A percentile compares a stretch with the other conserved stretches of the same genome.
These are phyloP conservation scores for Leptothorax acervorum DNA, from an alignment of 2,888 invertebrate genomes.

Conservation along the genomic window DNA sequence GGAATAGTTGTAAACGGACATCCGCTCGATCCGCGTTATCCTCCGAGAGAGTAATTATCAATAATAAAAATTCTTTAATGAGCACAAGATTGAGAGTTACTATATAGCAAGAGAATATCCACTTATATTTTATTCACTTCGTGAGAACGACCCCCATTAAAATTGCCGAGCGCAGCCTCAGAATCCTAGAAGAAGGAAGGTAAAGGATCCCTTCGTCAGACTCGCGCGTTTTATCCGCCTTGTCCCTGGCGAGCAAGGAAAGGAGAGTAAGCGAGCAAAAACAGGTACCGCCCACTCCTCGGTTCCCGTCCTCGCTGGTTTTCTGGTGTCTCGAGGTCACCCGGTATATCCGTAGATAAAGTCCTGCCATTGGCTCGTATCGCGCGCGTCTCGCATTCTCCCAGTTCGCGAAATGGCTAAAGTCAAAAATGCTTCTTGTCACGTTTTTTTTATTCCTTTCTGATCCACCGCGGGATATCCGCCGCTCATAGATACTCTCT, in stretches of 20 bases:
- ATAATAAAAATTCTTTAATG: not conserved
- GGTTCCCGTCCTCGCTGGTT: conserved; percentile 79
- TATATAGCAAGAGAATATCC: not conserved
- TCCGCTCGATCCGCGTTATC: not conserved
- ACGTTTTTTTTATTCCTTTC: not conserved
- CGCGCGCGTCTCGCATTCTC: conserved; percentile 49
- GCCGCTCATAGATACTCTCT: not conserved
- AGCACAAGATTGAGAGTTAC: not conserved
- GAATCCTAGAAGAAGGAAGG: conserved; percentile 6
- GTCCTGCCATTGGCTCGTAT: conserved; percentile 50
- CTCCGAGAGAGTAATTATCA: not conserved
- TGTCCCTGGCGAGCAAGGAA: conserved; percentile 60
- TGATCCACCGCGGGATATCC: not conserved
- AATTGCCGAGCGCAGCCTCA: not conserved
- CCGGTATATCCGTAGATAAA: conserved; percentile 71
- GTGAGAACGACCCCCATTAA: conserved; percentile 1
- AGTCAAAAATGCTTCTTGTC: not conserved
- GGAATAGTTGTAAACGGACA: not conserved
- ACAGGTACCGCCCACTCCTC: conserved; percentile 79
- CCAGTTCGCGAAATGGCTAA: conserved; percentile 50
- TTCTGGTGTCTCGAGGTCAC: conserved; percentile 82
- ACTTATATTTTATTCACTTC: not conserved
- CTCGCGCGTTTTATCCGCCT: conserved; percentile 2
- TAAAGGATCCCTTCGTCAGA: not conserved
- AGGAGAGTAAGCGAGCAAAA: conserved; percentile 67